A percentile compares a stretch with the other conserved stretches of the same genome.
Evolutionary conservation across 2,113 vertebrate species (phyloP).

Genomic region (Origma solitaria): DNA sequence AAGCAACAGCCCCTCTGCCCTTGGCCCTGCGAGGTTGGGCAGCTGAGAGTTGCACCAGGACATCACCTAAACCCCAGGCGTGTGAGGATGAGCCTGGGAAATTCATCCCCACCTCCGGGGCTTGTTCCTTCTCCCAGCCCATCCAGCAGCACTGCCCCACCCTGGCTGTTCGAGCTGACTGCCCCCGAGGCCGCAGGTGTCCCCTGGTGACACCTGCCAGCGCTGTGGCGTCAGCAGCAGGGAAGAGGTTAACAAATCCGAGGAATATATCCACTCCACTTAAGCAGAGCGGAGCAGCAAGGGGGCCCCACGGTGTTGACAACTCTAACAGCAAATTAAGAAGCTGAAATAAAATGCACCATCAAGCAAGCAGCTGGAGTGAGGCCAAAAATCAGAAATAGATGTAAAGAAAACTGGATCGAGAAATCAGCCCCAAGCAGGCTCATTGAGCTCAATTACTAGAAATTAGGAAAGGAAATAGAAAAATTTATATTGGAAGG

Average conservation of each 20-base stretch:
- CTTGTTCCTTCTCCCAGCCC: neutral
- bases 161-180: neutral
- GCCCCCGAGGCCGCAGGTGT: neutral
- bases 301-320: conserved; percentile 20
- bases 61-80: neutral
- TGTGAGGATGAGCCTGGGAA: neutral
- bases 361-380: conserved; percentile 58
- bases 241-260: neutral
- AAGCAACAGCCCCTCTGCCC: neutral
- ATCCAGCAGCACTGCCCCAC: neutral
- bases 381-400: conserved; percentile 44
- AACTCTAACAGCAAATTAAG: conserved; percentile 59
- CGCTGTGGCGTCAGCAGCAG: neutral
- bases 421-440: conserved; percentile 43
- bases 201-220: neutral
- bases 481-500: conserved; percentile 15
- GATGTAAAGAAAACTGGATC: conserved; percentile 44
- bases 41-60: neutral
- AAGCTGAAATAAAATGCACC: conserved; percentile 63
- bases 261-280: conserved; percentile 4
- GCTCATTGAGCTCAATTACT: conserved; percentile 56
- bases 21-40: neutral
- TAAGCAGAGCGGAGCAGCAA: conserved; percentile 36
- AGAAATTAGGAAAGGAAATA: conserved; percentile 58
- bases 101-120: neutral